Conservation (phyloP, 2,888 invertebrate genomes). For the Apoderus coryli region DNA sequence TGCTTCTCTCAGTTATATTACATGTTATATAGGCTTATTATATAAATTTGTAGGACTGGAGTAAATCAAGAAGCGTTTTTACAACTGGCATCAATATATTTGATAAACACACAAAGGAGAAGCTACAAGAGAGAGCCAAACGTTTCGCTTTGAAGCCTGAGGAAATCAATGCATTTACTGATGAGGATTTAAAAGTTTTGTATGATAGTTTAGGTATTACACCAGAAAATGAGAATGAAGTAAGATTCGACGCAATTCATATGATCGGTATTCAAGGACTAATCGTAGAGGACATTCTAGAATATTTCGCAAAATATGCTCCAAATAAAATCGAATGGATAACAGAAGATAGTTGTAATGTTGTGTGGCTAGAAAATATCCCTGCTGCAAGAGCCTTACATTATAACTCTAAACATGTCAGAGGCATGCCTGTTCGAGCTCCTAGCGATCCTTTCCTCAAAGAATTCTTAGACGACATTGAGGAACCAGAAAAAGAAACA, state of each 20-base stretch:
- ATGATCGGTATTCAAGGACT: conserved; percentile 61
- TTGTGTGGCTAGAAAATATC: conserved; percentile 44
- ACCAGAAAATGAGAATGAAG: conserved; percentile 44
- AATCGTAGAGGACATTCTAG: conserved; percentile 63
- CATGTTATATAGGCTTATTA: too few relatives aligned
- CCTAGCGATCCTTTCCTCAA: conserved; percentile 23
- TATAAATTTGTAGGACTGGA: conserved; percentile 20
- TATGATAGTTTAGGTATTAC: conserved; percentile 40
- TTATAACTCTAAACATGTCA: conserved; percentile 36
- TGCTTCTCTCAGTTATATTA: too few relatives aligned
- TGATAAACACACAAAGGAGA: conserved; percentile 35
- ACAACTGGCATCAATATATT: conserved; percentile 37
- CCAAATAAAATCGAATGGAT: conserved; percentile 74
- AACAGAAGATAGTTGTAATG: conserved; percentile 63
- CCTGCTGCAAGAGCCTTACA: conserved; percentile 45
- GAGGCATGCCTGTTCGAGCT: conserved; percentile 25
- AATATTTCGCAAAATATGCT: conserved; percentile 61
- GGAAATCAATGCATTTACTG: conserved; percentile 30
- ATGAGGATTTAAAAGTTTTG: conserved; percentile 30
- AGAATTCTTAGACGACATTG: conserved; percentile 20
- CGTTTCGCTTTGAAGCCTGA: conserved; percentile 38
- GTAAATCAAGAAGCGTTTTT: conserved; percentile 31
- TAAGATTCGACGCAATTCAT: conserved; percentile 59
- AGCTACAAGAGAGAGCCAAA: conserved; percentile 40
- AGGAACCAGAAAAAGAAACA: conserved; percentile 14